A percentile compares a stretch with the other conserved stretches of the same genome.
These are phyloP conservation scores for Gopherus flavomarginatus DNA, from an alignment of 2,113 vertebrate species.

Conservation along the genomic window DNA sequence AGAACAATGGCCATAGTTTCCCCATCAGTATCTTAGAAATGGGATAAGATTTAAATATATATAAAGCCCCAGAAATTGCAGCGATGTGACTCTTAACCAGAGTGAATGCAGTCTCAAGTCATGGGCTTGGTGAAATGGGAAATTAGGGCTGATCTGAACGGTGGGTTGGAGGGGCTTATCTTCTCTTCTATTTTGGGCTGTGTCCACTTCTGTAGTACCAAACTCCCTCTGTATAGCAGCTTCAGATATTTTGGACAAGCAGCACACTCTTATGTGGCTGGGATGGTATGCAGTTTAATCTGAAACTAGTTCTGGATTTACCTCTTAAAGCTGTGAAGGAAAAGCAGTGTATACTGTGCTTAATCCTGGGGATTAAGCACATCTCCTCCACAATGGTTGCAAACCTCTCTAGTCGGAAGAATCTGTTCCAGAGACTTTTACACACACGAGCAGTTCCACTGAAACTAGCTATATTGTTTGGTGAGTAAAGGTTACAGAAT, in stretches of 20 bases:
- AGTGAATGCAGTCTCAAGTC: not conserved
- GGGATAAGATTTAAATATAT: not conserved
- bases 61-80: not conserved
- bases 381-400: not conserved
- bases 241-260: not conserved
- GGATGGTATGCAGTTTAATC: not conserved
- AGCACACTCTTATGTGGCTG: accelerated
- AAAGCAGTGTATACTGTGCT: not conserved
- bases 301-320: not conserved
- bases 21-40: not conserved
- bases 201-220: not conserved
- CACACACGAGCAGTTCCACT: not conserved
- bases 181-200: accelerated
- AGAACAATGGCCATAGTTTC: not conserved
- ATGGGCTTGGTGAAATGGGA: not conserved
- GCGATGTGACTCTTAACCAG: not conserved
- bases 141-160: not conserved
- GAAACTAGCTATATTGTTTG: not conserved
- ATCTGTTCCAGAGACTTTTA: not conserved
- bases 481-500: not conserved
- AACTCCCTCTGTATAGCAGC: not conserved
- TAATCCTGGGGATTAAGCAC: not conserved
- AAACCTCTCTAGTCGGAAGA: not conserved
- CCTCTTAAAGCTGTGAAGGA: not conserved
- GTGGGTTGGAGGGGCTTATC: not conserved